These are phyloP conservation scores for Oxyteleia sp. DNA, from an alignment of 2,888 invertebrate species.

Conservation along the genomic window DNA sequence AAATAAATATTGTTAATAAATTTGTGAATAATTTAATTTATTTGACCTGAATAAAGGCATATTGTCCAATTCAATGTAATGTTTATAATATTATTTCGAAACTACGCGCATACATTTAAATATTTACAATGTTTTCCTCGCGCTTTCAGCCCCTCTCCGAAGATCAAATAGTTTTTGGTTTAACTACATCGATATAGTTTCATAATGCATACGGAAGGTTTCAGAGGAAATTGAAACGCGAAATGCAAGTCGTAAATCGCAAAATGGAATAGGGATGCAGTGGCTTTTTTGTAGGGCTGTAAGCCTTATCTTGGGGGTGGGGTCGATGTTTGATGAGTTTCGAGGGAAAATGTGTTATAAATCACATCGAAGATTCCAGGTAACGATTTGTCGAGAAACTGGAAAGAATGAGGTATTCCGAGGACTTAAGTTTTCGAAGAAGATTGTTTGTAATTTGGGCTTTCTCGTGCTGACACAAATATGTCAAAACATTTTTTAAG, in stretches of 20 bases:
- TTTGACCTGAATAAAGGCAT: too few species aligned
- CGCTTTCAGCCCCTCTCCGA: background rate
- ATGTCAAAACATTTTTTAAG: background rate
- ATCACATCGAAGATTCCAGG: slow-evolving; percentile 27
- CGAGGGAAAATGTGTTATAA: slow-evolving; percentile 11
- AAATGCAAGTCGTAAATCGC: slow-evolving; percentile 39
- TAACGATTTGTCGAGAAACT: slow-evolving; percentile 36
- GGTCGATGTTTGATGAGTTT: slow-evolving; percentile 6
- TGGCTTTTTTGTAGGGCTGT: slow-evolving; percentile 17
- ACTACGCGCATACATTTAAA: too few species aligned
- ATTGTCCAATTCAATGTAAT: too few species aligned
- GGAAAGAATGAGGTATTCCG: too few species aligned
- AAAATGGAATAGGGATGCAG: slow-evolving; percentile 34
- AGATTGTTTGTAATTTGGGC: too few species aligned
- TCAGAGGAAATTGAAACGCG: slow-evolving; percentile 45
- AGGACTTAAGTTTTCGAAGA: too few species aligned
- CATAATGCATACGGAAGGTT: slow-evolving; percentile 27
- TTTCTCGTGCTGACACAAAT: background rate
- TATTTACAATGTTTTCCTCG: too few species aligned
- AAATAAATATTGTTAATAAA: too few species aligned
- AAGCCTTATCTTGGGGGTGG: slow-evolving; percentile 9
- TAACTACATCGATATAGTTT: slow-evolving; percentile 12
- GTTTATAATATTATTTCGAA: too few species aligned
- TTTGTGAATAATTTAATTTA: too few species aligned
- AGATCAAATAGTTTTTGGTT: slow-evolving; percentile 9